Evolutionary conservation across 1,140 invertebrate genomes (phyloP).

Genomic region (Dermatophagoides farinae): DNA sequence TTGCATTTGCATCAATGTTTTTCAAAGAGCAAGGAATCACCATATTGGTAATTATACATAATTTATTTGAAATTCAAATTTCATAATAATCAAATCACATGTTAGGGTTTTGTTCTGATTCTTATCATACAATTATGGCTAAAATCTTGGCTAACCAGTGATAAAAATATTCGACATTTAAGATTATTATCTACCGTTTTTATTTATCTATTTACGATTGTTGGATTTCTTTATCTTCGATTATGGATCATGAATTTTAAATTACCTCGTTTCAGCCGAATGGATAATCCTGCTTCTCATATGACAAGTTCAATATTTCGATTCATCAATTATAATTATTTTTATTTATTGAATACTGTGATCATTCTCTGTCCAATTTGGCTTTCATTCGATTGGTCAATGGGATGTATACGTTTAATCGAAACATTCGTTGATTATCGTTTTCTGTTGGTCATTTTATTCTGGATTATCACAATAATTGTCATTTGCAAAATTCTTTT

Average conservation of each 20-base stretch:
- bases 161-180: not conserved
- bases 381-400: slow-evolving; percentile 82
- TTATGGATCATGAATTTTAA: slow-evolving; percentile 8
- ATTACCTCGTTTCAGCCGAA: slow-evolving; percentile 8
- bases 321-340: slow-evolving; percentile 56
- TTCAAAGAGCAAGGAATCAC: slow-evolving; percentile 87
- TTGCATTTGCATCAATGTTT: slow-evolving; percentile 26
- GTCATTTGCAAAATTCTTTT: not conserved
- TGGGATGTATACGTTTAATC: slow-evolving; percentile 66
- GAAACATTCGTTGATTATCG: slow-evolving; percentile 41
- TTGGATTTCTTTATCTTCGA: not conserved
- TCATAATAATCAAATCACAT: not conserved
- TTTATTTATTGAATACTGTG: slow-evolving; percentile 61
- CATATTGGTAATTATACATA: slow-evolving; percentile 52
- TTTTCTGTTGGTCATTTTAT: not conserved
- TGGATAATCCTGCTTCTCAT: slow-evolving; percentile 27
- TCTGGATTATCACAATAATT: not conserved
- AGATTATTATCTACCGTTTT: not conserved
- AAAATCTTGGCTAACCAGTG: too few species aligned
- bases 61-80: slow-evolving; percentile 1
- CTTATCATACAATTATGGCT: too few species aligned
- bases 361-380: slow-evolving; percentile 55
- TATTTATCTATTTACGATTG: not conserved
- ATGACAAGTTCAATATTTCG: slow-evolving; percentile 17
- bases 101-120: too few species aligned